These are phyloP conservation scores for Anadara kagoshimensis DNA, from an alignment of 1,140 invertebrate genomes.

Conservation along the genomic window DNA sequence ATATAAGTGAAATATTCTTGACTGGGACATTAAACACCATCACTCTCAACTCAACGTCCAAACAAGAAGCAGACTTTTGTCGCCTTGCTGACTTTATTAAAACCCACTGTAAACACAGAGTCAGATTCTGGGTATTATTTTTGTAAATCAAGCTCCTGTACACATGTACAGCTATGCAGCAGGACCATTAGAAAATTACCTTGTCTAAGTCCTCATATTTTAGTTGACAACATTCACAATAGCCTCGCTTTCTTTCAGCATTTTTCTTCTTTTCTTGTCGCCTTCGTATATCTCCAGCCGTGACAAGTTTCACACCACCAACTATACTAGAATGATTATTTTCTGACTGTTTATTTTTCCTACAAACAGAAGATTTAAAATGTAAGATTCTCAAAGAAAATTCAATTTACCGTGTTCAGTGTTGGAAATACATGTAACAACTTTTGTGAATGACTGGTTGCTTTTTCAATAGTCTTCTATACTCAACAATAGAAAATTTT, in stretches of 20 bases:
- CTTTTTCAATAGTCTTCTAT: too few relatives aligned
- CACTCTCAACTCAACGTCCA: too few relatives aligned
- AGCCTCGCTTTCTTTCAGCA: constrained; percentile 59
- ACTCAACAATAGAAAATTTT: too few relatives aligned
- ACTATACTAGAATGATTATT: constrained; percentile 10
- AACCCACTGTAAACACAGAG: too few relatives aligned
- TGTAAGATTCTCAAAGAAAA: background rate
- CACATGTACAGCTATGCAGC: background rate
- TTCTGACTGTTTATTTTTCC: constrained; percentile 2
- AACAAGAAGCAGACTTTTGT: too few relatives aligned
- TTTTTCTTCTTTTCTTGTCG: constrained; percentile 44
- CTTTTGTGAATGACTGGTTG: too few relatives aligned
- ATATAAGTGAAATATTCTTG: too few relatives aligned
- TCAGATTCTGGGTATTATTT: too few relatives aligned
- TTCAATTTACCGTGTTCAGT: background rate
- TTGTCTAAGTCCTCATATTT: constrained; percentile 65
- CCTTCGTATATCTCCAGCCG: constrained; percentile 59
- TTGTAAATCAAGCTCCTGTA: background rate
- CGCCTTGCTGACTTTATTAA: too few relatives aligned
- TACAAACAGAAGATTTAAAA: constrained; percentile 3
- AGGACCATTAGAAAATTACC: constrained; percentile 49
- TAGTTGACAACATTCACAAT: constrained; percentile 65
- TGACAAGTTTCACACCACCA: constrained; percentile 54
- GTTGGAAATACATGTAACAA: too few relatives aligned
- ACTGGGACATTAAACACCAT: too few relatives aligned